phyloP scores from a whole-genome alignment of 2,888 invertebrate genomes.

The Plebejus anna region DNA sequence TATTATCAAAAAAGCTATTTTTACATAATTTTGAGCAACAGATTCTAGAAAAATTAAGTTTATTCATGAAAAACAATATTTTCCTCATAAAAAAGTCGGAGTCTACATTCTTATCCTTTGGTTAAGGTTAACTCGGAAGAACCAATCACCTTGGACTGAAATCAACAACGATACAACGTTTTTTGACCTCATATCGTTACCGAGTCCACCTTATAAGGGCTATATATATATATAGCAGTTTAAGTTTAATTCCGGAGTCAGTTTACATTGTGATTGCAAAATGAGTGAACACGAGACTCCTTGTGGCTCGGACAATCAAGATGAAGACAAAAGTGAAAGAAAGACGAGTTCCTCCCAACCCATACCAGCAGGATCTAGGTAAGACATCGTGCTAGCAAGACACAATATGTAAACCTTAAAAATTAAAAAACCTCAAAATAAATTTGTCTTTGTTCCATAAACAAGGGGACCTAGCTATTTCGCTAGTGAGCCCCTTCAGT shows the following conservation, averaged over 20 bases:
- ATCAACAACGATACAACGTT: slow-evolving; percentile 50
- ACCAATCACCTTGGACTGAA: slow-evolving; percentile 7
- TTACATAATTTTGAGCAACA: not conserved
- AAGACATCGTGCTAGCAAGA: not conserved
- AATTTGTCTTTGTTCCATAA: slow-evolving; percentile 1
- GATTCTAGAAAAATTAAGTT: not conserved
- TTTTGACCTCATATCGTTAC: slow-evolving; percentile 54
- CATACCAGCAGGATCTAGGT: slow-evolving; percentile 63
- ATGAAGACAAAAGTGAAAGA: slow-evolving; percentile 50
- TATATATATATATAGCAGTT: slow-evolving; percentile 44
- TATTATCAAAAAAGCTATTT: not conserved
- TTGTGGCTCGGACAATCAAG: slow-evolving; percentile 54
- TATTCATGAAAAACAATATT: not conserved
- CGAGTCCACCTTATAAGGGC: slow-evolving; percentile 60
- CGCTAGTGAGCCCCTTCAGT: slow-evolving; percentile 70
- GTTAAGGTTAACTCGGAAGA: not conserved
- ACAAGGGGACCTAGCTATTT: slow-evolving; percentile 53
- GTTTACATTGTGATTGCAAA: slow-evolving; percentile 46
- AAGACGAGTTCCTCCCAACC: slow-evolving; percentile 53
- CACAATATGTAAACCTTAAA: not conserved
- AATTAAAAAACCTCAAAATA: not conserved
- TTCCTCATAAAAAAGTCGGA: not conserved
- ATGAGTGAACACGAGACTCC: slow-evolving; percentile 68
- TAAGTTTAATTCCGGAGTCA: slow-evolving; percentile 45
- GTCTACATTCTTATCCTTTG: not conserved